Base-by-base conservation (phyloP, 1,140 invertebrate genomes). In the Ostrea denselamellosa region DNA sequence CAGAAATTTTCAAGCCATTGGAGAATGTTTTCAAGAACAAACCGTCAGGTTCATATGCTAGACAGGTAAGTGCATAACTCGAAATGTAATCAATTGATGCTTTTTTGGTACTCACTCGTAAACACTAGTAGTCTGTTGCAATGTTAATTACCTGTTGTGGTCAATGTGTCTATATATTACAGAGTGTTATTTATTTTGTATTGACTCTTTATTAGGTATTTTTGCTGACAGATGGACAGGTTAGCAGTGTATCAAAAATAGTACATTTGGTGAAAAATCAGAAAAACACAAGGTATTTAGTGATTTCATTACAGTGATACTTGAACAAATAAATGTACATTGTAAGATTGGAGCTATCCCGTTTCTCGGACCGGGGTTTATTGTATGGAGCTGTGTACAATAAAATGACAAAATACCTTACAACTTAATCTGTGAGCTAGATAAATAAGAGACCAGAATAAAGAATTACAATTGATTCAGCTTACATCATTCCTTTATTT, bases 1-100 rank as follows among this genome's bases (percentile, higher is more conserved):
- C 88, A 34, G 88, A 89, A 58, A 86, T 89, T n/a, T 44, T 85
- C 19, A 34, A 89, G 71, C 88, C 88, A 10, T 65, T 89, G 19
- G 17, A 84, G 71, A 10, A 51, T 14, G 28, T 89, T 22, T 89
- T 86, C 22, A 52, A 65, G 17, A 51, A 53, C n/a, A 84, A 84
- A 77, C 3, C 53, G 8, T 17, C 28, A 22, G 28, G 22, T 9
- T 34, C 25, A 8, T 85, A 58, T 58, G 28, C 25, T 34, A 85
- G 83, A 85, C 83, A 85, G 22, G 83, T 85, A 9, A 28, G 53
- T 56, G 14, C 44, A 44, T 44, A 44, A 44, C 34, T 44, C 34
- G 34, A 44, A 44, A 44, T 44, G 34, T 44, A 44, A 44, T 44
- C 5, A 44, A 44, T 44, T 44, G 34, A 44, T 44, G 5, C 34